phyloP scores from a whole-genome alignment of 2,113 vertebrate species.

The Perca schrenkii region DNA sequence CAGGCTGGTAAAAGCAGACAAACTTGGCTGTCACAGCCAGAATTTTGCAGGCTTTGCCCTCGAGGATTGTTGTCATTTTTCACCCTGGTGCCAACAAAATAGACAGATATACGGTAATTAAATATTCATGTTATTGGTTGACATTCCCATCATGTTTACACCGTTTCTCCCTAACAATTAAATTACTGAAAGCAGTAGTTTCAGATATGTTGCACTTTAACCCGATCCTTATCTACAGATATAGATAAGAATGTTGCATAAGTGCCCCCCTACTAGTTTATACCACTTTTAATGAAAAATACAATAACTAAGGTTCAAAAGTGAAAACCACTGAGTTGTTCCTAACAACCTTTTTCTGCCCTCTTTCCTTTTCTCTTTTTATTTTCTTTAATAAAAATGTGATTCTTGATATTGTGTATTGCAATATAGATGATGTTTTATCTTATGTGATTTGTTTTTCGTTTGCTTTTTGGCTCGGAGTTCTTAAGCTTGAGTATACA shows the following conservation, averaged over 20 bases:
- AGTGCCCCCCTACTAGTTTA: background rate
- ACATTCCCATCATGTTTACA: slow-evolving; percentile 6
- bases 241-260: slow-evolving; percentile 6
- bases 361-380: background rate
- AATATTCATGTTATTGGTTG: background rate
- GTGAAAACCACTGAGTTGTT: slow-evolving; percentile 39
- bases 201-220: slow-evolving; percentile 68
- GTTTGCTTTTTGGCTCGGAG: background rate
- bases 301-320: background rate
- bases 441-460: background rate
- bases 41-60: background rate
- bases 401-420: slow-evolving; percentile 31
- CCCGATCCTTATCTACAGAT: background rate
- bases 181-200: slow-evolving; percentile 28
- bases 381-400: background rate
- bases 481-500: background rate
- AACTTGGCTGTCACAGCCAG: background rate
- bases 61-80: slow-evolving; percentile 1
- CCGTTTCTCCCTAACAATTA: background rate
- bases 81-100: slow-evolving; percentile 19
- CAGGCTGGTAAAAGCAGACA: background rate
- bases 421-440: background rate
- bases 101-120: background rate
- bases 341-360: background rate
- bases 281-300: slow-evolving; percentile 1